A percentile compares a stretch with the other conserved stretches of the same genome.
Conservation (phyloP, 2,888 invertebrate species). For the Hypena proboscidalis region DNA sequence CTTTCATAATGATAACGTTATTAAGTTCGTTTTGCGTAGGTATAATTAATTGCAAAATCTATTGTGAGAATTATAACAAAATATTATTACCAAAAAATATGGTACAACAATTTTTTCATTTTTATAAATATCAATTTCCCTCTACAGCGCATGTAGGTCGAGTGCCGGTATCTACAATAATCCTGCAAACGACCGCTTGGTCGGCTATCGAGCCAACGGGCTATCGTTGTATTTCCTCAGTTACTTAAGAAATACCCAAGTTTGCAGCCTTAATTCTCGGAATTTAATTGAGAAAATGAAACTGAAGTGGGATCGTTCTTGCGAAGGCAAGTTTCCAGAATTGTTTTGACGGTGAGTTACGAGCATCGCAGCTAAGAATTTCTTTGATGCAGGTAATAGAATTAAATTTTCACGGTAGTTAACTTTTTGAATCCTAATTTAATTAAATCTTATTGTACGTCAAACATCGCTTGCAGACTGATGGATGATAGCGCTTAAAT, state of each 20-base stretch:
- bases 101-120: too few relatives aligned
- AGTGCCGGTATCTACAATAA: conserved; percentile 31
- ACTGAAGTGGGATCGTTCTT: conserved; percentile 24
- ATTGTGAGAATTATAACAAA: too few relatives aligned
- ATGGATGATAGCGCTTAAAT: conserved; percentile 1
- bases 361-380: conserved; percentile 20
- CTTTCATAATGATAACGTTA: too few relatives aligned
- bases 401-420: conserved; percentile 13
- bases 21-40: too few relatives aligned
- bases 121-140: too few relatives aligned
- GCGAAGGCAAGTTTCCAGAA: conserved; percentile 22
- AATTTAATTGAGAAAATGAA: conserved; percentile 48
- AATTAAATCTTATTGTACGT: conserved; percentile 7
- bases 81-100: too few relatives aligned
- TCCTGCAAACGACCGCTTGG: conserved; percentile 28
- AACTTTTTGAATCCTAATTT: conserved; percentile 13
- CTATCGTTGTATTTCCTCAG: conserved; percentile 36
- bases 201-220: conserved; percentile 14
- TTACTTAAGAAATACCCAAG: conserved; percentile 44
- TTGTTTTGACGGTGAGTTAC: conserved; percentile 33
- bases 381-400: conserved; percentile 29
- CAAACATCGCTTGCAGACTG: conserved; percentile 4
- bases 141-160: too few relatives aligned
- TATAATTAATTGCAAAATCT: too few relatives aligned
- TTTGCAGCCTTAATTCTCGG: conserved; percentile 39